Conservation (phyloP, 2,113 vertebrate species). For the Thryonomys swinderianus region DNA sequence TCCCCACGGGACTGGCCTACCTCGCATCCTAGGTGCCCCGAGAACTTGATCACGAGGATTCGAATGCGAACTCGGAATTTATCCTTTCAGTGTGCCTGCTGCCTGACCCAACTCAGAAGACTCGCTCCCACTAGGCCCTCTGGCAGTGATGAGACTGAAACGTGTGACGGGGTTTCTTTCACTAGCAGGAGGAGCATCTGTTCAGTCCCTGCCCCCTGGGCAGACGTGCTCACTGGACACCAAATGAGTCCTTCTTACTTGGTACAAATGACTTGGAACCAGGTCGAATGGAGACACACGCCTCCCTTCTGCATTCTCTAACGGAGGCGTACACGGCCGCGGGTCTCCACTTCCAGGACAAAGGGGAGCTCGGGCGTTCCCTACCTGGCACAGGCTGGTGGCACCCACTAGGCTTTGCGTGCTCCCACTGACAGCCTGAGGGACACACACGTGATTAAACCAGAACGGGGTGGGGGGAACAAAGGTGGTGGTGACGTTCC, state of each 20-base stretch:
- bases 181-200: not conserved
- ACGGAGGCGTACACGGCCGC: not conserved
- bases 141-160: not conserved
- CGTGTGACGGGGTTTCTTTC: not conserved
- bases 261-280: not conserved
- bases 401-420: rapidly evolving
- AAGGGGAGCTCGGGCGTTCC: not conserved
- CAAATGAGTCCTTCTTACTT: not conserved
- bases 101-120: not conserved
- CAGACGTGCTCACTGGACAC: not conserved
- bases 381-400: rapidly evolving
- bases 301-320: not conserved
- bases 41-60: not conserved
- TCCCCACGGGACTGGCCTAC: not conserved
- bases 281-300: not conserved
- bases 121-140: not conserved
- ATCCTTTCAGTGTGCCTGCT: not conserved
- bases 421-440: not conserved
- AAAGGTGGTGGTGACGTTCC: not conserved
- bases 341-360: not conserved
- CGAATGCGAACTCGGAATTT: not conserved
- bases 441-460: too few species aligned
- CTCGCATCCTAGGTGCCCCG: not conserved
- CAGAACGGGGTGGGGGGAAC: too few species aligned
- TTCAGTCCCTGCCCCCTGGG: not conserved